Conservation (phyloP, 2,797 vertebrate genomes). For the Chiroxiphia lanceolata region DNA sequence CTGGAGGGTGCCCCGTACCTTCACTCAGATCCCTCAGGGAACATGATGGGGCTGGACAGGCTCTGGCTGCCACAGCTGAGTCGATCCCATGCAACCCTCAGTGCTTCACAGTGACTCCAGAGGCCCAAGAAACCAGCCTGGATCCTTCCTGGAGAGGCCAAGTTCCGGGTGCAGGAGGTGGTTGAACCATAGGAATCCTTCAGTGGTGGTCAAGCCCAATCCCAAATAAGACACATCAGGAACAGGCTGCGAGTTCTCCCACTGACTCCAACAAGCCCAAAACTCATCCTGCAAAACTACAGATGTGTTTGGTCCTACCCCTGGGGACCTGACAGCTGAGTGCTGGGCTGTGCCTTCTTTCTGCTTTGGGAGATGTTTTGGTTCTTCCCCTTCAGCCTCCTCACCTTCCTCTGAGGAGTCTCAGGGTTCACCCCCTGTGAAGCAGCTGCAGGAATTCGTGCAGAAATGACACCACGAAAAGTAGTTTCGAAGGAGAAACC, state of each 20-base stretch:
- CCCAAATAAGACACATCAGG: rapidly evolving
- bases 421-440: background rate
- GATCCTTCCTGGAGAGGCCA: background rate
- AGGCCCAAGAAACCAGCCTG: background rate
- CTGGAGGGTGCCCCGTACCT: background rate
- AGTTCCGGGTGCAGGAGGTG: background rate
- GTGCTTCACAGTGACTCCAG: background rate
- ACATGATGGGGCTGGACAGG: background rate
- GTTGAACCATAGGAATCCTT: background rate
- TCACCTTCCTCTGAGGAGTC: background rate
- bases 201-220: background rate
- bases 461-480: background rate
- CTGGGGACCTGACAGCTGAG: rapidly evolving
- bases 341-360: background rate
- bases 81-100: background rate
- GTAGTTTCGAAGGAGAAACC: background rate
- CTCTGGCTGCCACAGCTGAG: background rate
- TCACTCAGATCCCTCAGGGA: background rate
- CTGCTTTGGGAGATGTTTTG: background rate
- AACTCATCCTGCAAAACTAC: background rate
- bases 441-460: background rate
- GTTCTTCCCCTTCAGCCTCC: background rate
- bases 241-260: background rate
- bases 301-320: background rate
- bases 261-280: background rate